A percentile compares a stretch with the other conserved stretches of the same genome.
Conservation (phyloP, 2,888 invertebrate species). For the Pterostichus madidus region DNA sequence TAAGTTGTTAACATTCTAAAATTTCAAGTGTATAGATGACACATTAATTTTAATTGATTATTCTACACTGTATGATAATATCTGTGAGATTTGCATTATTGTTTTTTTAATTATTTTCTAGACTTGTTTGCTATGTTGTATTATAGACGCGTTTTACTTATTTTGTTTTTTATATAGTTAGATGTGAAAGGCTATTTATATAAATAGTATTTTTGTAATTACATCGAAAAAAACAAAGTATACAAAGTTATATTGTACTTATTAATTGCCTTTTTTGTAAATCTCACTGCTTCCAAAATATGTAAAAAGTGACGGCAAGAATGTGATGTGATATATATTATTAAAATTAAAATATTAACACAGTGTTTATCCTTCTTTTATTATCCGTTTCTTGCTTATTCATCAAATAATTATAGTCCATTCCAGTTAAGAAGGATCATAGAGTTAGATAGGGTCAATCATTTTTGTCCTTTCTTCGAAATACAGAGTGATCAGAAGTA, state of each 20-base stretch:
- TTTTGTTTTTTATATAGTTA: slow-evolving; percentile 65
- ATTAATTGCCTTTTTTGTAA: slow-evolving; percentile 67
- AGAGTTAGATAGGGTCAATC: no score
- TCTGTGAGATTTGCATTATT: slow-evolving; percentile 66
- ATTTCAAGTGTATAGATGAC: slow-evolving; percentile 55
- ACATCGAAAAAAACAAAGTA: slow-evolving; percentile 62
- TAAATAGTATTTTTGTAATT: slow-evolving; percentile 67
- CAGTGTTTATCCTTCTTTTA: slow-evolving; percentile 18
- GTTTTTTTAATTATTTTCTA: slow-evolving; percentile 56
- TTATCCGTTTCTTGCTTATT: slow-evolving; percentile 2
- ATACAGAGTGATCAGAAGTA: no score
- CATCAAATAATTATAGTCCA: not conserved
- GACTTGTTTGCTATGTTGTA: slow-evolving; percentile 64
- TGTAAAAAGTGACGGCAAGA: slow-evolving; percentile 65
- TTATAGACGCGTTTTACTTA: slow-evolving; percentile 63
- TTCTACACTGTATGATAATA: slow-evolving; percentile 60
- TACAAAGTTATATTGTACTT: slow-evolving; percentile 65
- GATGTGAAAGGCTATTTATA: slow-evolving; percentile 66
- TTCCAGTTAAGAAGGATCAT: not conserved
- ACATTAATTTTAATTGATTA: slow-evolving; percentile 48
- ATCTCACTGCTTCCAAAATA: slow-evolving; percentile 67
- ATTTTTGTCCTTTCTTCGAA: no score
- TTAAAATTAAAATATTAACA: slow-evolving; percentile 65
- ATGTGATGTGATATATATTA: slow-evolving; percentile 65
- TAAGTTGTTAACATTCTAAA: slow-evolving; percentile 65